Evolutionary conservation across 2,797 vertebrate species (phyloP).

Genomic region (Microctenopoma steveboyesi): DNA sequence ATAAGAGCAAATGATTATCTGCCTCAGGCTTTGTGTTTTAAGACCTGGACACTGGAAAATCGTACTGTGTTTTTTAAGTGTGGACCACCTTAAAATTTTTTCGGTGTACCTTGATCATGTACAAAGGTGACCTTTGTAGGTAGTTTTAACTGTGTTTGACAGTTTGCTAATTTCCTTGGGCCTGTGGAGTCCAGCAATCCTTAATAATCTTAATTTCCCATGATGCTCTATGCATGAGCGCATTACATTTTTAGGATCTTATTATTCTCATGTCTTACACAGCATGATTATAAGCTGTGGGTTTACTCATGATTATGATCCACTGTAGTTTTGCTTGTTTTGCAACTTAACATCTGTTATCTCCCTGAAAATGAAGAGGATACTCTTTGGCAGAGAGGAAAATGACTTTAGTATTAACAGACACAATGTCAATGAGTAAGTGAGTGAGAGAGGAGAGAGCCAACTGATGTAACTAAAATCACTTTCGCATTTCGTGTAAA

Average conservation of each 20-base stretch:
- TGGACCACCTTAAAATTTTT: constrained; percentile 1
- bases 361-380: constrained; percentile 24
- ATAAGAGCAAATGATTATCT: not conserved
- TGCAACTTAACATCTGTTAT: constrained; percentile 20
- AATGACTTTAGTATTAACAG: constrained; percentile 42
- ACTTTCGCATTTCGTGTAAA: constrained; percentile 28
- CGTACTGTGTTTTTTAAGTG: not conserved
- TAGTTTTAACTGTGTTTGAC: not conserved
- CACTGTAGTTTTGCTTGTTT: not conserved
- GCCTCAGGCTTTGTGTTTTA: constrained; percentile 1
- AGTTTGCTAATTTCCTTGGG: too few relatives aligned
- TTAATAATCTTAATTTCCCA: too few relatives aligned
- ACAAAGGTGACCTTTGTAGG: not conserved
- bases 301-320: too few relatives aligned
- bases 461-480: constrained; percentile 60
- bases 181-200: too few relatives aligned
- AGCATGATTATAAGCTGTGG: not conserved
- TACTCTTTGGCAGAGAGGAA: constrained; percentile 32
- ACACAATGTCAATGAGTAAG: too few relatives aligned
- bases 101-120: not conserved
- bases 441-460: constrained; percentile 26
- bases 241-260: not conserved
- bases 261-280: not conserved
- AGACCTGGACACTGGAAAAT: not conserved
- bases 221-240: not conserved